Conservation (phyloP, 2,797 vertebrate species). For the Sylvilagus floridanus region DNA sequence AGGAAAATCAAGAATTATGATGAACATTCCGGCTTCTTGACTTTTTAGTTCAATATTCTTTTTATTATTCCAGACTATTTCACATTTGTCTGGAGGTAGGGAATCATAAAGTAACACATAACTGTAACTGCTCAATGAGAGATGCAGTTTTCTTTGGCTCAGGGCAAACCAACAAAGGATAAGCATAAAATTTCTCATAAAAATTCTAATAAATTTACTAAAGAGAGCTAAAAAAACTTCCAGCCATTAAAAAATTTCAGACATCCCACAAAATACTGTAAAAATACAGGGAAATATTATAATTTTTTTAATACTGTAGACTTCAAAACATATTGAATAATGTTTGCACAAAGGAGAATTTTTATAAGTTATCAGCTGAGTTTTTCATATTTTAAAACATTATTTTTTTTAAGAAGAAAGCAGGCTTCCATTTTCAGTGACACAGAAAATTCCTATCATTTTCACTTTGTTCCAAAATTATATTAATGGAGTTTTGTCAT, state of each 20-base stretch:
- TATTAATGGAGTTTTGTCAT: constrained; percentile 79
- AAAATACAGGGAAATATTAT: neutral
- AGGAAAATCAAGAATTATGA: neutral
- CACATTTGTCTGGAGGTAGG: neutral
- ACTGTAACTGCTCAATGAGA: neutral
- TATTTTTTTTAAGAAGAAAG: constrained; percentile 75
- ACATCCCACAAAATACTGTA: neutral
- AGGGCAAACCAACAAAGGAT: neutral
- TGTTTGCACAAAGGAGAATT: neutral
- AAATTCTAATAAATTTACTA: neutral
- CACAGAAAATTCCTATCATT: constrained; percentile 77
- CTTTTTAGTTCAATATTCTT: neutral
- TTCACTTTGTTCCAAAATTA: constrained; percentile 77
- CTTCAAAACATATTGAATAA: constrained; percentile 31
- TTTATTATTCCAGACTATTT: neutral
- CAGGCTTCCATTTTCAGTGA: constrained; percentile 74
- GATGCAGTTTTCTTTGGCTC: neutral
- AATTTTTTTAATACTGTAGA: neutral
- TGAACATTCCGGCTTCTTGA: neutral
- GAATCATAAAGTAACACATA: neutral
- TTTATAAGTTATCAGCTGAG: neutral
- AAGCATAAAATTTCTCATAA: neutral
- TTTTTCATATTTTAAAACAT: constrained; percentile 18
- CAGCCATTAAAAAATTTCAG: neutral
- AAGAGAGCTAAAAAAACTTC: neutral